Evolutionary conservation across 1,140 invertebrate species (phyloP).

Genomic region (Drosophila pseudoananassae): DNA sequence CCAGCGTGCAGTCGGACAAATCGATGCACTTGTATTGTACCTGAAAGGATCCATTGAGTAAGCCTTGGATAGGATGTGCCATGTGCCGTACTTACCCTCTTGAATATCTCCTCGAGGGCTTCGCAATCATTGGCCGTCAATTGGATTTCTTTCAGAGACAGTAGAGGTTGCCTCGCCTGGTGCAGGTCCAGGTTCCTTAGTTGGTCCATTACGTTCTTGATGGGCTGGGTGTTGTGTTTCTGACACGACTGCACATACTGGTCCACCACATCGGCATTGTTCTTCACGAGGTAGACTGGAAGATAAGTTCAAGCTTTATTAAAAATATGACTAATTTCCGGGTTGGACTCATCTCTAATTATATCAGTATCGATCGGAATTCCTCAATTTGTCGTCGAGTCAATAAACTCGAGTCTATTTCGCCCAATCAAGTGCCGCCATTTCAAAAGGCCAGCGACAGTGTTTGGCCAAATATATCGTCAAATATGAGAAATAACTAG

Average conservation of each 20-base stretch:
- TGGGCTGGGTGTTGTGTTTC: conserved; percentile 88
- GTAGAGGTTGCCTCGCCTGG: conserved; percentile 84
- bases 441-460: conserved; percentile 31
- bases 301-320: neutral
- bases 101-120: conserved; percentile 91
- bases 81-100: conserved; percentile 85
- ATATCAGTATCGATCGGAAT: conserved; percentile 43
- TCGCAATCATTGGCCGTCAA: conserved; percentile 88
- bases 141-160: conserved; percentile 85
- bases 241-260: conserved; percentile 90
- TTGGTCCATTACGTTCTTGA: conserved; percentile 89
- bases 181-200: conserved; percentile 86
- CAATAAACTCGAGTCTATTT: conserved; percentile 60
- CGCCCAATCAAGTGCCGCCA: conserved; percentile 44
- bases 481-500: conserved; percentile 50
- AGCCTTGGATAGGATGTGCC: neutral
- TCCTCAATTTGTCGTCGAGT: conserved; percentile 57
- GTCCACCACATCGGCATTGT: conserved; percentile 86
- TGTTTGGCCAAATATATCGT: conserved; percentile 30
- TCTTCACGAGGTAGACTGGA: conserved; percentile 71
- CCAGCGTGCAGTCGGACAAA: conserved; percentile 73
- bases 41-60: conserved; percentile 24
- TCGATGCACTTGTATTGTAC: conserved; percentile 83
- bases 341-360: neutral
- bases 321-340: neutral